Conservation (phyloP, 2,888 invertebrate genomes). For the Ptilodon capucinus region DNA sequence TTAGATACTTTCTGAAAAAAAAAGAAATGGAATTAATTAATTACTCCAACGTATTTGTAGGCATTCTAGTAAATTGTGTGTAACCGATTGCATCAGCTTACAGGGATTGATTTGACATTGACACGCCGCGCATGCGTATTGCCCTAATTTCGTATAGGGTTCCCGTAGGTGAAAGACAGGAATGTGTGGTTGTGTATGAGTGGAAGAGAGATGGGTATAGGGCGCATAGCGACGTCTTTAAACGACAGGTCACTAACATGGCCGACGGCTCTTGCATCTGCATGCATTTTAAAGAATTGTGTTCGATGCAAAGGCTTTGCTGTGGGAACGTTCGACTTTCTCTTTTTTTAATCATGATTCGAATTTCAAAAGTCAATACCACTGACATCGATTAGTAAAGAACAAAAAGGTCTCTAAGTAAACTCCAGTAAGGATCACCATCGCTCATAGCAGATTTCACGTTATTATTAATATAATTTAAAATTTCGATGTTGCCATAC, state of each 20-base stretch:
- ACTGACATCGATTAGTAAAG: neutral
- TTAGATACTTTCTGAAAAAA: slow-evolving; percentile 45
- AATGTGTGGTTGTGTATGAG: slow-evolving; percentile 33
- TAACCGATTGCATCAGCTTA: slow-evolving; percentile 75
- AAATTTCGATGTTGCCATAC: slow-evolving; percentile 4
- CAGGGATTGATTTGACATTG: slow-evolving; percentile 82
- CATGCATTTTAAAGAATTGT: slow-evolving; percentile 57
- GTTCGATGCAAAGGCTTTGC: slow-evolving; percentile 41
- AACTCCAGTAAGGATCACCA: no score
- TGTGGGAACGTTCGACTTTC: slow-evolving; percentile 34
- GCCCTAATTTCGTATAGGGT: slow-evolving; percentile 69
- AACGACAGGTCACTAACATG: slow-evolving; percentile 68
- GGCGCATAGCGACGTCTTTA: slow-evolving; percentile 41
- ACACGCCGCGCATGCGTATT: slow-evolving; percentile 78
- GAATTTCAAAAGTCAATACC: slow-evolving; percentile 1
- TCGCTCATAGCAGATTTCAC: no score
- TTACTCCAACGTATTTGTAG: slow-evolving; percentile 33
- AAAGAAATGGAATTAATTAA: slow-evolving; percentile 42
- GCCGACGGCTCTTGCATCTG: slow-evolving; percentile 73
- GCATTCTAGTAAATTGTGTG: slow-evolving; percentile 44
- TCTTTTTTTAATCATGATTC: slow-evolving; percentile 14
- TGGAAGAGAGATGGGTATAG: slow-evolving; percentile 47
- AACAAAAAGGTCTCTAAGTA: no score
- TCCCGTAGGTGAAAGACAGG: slow-evolving; percentile 47
- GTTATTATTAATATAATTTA: no score